Evolutionary conservation across 2,113 vertebrate genomes (phyloP).

Genomic region (Rhagologus leucostigma): DNA sequence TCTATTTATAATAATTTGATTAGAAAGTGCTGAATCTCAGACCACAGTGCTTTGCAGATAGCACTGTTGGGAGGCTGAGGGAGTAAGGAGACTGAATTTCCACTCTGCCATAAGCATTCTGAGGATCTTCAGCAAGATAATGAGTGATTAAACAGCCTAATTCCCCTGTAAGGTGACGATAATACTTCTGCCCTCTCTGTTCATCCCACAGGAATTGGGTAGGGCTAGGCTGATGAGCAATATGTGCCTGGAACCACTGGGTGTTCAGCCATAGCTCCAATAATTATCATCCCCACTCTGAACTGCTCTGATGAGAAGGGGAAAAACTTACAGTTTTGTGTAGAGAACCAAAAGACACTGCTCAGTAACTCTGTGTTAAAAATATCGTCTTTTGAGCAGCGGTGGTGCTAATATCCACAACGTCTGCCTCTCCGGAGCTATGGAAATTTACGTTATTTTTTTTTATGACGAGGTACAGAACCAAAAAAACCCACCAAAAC

Average conservation of each 20-base stretch:
- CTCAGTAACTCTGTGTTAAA: neutral
- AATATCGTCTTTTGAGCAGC: neutral
- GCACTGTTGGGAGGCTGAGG: neutral
- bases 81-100: neutral
- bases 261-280: neutral
- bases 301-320: neutral
- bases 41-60: neutral
- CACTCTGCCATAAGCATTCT: neutral
- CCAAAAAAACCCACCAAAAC: too few relatives aligned
- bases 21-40: neutral
- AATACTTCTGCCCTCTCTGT: neutral
- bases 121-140: neutral
- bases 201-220: neutral
- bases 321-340: neutral
- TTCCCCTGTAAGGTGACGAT: neutral
- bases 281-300: neutral
- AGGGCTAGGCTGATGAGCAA: neutral
- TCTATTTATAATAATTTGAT: neutral
- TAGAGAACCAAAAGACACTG: neutral
- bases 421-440: too few relatives aligned
- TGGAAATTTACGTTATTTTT: too few relatives aligned
- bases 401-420: too few relatives aligned
- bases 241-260: neutral
- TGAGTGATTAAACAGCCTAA: neutral
- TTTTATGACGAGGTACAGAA: too few relatives aligned